phyloP scores from a whole-genome alignment of 2,797 vertebrate species.

The Artibeus jamaicensis region DNA sequence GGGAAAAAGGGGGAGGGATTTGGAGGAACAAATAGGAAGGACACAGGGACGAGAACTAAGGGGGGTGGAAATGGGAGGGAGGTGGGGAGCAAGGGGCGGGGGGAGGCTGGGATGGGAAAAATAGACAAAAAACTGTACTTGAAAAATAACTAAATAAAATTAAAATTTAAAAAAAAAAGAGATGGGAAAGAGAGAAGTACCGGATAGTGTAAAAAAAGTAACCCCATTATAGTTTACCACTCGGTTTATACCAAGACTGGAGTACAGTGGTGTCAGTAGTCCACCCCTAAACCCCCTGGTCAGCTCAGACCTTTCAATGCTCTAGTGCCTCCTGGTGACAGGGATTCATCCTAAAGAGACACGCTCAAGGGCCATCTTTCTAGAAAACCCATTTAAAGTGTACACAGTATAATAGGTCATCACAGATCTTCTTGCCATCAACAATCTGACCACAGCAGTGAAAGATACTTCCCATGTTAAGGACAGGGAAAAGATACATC shows the following conservation, averaged over 20 bases:
- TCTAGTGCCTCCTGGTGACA: background rate
- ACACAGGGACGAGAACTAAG: no score
- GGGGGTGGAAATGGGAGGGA: no score
- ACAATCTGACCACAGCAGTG: background rate
- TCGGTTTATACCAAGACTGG: conserved; percentile 7
- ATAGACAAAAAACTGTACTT: no score
- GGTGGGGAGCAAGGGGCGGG: no score
- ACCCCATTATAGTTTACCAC: background rate
- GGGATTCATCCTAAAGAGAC: background rate
- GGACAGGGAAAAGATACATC: background rate
- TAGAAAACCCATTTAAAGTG: background rate
- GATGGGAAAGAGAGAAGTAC: background rate
- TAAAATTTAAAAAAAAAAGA: no score
- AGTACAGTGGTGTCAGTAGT: background rate
- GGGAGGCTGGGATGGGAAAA: no score
- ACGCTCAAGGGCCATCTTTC: background rate
- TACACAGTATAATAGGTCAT: background rate
- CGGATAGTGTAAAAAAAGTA: background rate
- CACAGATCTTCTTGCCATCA: background rate
- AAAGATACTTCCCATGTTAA: conserved; percentile 2
- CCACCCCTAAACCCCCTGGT: background rate
- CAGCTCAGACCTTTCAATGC: background rate
- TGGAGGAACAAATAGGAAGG: no score
- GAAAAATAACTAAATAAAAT: no score
- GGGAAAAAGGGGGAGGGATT: no score